Evolutionary conservation across 2,113 vertebrate genomes (phyloP), one percentile per base, ranked within the genome.

Genomic region (Silurus glanis): DNA sequence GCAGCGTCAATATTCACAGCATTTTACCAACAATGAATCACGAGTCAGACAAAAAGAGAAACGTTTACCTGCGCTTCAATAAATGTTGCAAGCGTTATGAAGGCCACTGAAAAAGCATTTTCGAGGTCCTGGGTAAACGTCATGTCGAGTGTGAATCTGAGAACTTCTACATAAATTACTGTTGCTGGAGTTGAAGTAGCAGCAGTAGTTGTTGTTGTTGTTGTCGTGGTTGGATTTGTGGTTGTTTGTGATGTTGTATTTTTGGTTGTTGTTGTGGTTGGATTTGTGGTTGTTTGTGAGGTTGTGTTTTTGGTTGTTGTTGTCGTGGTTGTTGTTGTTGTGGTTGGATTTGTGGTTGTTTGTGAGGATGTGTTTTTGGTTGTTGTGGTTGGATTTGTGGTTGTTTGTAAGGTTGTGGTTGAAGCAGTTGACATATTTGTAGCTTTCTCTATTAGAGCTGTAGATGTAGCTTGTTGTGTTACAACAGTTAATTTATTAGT

Each of bases 111-210:
- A 9, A 59, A 25, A 4, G 1, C 12, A 51, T 85, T 28, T 0
- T 6, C 10, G 17, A 59, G 71, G 6, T 3, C n/a, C 12, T 19
- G 6, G 0, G 12, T 14, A 37, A 87, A 89, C 9, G 12, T 45
- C 45, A 82, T 37, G 2, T 67, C 66, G 2, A 89, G 83, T 8
- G 62, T 87, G 61, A 85, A 89, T 78, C 0, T 37, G 28, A 89
- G 59, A 53, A 1, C 2, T 25, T 76, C 64, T 14, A 45, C 13
- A 47, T 56, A 28, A 3, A 67, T 49, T 23, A 21, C 47, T 51
- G 12, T 45, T 45, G 17, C 4, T 64, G n/a, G 23, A 0, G 25
- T 58, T 21, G n/a, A 4, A 3, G 16, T 1, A 12, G 56, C 17
- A 4, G 47, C 45, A n/a, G 59, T 55, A 45, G 0, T 19, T 2